A percentile compares a stretch with the other conserved stretches of the same genome.
Evolutionary conservation across 2,888 invertebrate species (phyloP).

Genomic region (Tyria jacobaeae): DNA sequence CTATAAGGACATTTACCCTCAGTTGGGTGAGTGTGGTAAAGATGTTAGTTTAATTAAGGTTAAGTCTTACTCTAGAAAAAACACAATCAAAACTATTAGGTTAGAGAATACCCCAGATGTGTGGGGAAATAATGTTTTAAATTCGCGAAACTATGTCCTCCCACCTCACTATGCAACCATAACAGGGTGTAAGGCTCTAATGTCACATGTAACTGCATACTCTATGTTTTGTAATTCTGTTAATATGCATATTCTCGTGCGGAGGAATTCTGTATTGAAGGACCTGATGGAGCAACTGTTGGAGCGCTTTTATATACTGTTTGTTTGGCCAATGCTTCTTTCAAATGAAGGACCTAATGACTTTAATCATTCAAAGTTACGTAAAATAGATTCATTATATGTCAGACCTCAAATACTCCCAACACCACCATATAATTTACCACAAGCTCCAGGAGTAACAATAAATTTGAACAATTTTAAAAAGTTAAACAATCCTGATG

Average conservation of each 20-base stretch:
- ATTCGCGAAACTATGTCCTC: conserved; percentile 57
- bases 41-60: conserved; percentile 52
- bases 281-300: conserved; percentile 56
- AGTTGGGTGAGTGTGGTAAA: conserved; percentile 45
- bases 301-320: conserved; percentile 66
- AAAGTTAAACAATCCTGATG: conserved; percentile 24
- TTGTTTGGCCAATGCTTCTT: conserved; percentile 73
- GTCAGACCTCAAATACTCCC: conserved; percentile 13
- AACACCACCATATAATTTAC: conserved; percentile 16
- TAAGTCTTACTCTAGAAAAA: conserved; percentile 70
- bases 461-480: conserved; percentile 30
- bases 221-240: conserved; percentile 30
- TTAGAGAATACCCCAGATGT: conserved; percentile 56
- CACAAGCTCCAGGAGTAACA: conserved; percentile 36
- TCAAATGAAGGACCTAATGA: conserved; percentile 56
- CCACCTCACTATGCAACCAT: conserved; percentile 73
- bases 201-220: conserved; percentile 51
- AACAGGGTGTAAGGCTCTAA: conserved; percentile 68
- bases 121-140: conserved; percentile 61
- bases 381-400: conserved; percentile 23
- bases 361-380: conserved; percentile 1
- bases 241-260: conserved; percentile 51
- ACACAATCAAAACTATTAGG: conserved; percentile 34
- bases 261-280: conserved; percentile 57
- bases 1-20: conserved; percentile 52